phyloP scores from a whole-genome alignment of 37 sponge, comb jelly and placozoan genomes.

The Aphrocallistes beatrix region DNA sequence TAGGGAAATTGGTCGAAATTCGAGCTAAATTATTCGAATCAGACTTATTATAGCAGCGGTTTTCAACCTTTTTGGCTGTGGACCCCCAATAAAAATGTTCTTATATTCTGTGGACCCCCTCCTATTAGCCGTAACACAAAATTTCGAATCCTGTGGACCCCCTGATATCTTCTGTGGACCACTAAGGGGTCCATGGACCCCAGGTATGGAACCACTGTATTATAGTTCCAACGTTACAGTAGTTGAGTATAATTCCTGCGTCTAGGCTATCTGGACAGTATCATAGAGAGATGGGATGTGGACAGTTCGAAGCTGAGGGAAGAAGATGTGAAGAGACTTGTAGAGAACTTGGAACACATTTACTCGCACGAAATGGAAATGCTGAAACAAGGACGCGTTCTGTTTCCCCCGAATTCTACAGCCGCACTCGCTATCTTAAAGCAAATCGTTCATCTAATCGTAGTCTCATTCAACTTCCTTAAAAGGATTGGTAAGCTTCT shows the following conservation, averaged over 20 bases:
- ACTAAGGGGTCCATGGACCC: too few species aligned
- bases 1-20: too few species aligned
- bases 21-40: too few species aligned
- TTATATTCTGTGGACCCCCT: too few species aligned
- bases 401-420: slow-evolving; percentile 1
- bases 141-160: too few species aligned
- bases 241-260: background rate
- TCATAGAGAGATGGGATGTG: background rate
- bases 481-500: background rate
- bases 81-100: too few species aligned
- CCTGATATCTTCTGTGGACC: too few species aligned
- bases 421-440: background rate
- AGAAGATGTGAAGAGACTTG: background rate
- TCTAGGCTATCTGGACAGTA: background rate
- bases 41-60: too few species aligned
- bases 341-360: background rate
- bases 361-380: background rate
- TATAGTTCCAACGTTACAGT: too few species aligned
- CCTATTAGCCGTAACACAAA: too few species aligned
- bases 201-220: too few species aligned
- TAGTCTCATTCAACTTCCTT: background rate
- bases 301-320: background rate
- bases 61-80: too few species aligned
- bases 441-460: background rate
- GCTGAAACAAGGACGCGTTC: background rate